These are phyloP conservation scores for Neotoma lepida DNA, from an alignment of 2,113 vertebrate genomes.

Conservation along the genomic window DNA sequence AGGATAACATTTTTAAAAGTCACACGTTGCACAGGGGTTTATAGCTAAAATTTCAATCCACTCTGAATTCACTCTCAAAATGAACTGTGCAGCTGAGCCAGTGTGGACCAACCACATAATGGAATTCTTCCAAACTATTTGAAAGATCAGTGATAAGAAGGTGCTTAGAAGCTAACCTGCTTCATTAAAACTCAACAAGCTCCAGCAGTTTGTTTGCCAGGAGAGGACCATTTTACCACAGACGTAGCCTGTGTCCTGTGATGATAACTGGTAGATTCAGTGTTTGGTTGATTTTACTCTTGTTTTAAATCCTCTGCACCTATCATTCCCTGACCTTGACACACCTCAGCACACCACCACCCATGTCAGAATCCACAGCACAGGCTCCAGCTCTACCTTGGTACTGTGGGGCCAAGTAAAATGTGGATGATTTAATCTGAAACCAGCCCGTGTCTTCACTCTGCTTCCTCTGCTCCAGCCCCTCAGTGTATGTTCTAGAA, in stretches of 20 bases:
- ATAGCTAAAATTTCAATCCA: not conserved
- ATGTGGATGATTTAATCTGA: not conserved
- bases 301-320: not conserved
- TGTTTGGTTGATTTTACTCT: not conserved
- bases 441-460: no score
- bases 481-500: not conserved
- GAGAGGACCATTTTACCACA: not conserved
- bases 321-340: not conserved
- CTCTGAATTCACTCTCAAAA: not conserved
- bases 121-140: not conserved
- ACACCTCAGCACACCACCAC: fast-evolving
- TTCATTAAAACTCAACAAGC: not conserved
- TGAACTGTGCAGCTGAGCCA: not conserved
- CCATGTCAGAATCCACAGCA: fast-evolving
- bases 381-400: not conserved
- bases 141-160: not conserved
- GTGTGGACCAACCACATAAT: fast-evolving
- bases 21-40: no score
- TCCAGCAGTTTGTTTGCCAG: not conserved
- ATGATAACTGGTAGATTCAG: not conserved
- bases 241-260: not conserved
- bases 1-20: no score
- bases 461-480: not conserved
- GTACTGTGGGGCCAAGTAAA: not conserved
- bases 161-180: not conserved